phyloP scores from a whole-genome alignment of 2,113 vertebrate species.

The Cynopterus brachyotis region DNA sequence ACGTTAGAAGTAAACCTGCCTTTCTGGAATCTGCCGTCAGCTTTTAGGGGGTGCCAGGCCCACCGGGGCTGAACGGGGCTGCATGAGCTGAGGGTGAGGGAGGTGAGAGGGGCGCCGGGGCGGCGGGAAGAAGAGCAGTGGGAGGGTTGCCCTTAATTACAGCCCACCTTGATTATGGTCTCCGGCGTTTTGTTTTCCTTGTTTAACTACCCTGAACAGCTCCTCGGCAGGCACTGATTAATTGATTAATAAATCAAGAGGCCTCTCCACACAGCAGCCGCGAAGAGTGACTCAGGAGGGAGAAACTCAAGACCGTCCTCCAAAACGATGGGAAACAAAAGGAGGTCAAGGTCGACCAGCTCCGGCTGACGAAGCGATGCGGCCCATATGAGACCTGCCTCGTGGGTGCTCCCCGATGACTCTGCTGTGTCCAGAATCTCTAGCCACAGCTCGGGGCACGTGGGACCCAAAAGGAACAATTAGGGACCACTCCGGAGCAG shows the following conservation, averaged over 20 bases:
- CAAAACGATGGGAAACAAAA: conserved; percentile 70
- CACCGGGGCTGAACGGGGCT: rapidly evolving
- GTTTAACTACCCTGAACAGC: conserved; percentile 81
- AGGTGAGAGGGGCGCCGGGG: not conserved
- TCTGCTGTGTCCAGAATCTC: not conserved
- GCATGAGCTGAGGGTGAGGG: not conserved
- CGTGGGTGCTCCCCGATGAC: not conserved
- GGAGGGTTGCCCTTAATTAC: conserved; percentile 74
- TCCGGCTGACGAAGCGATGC: conserved; percentile 6
- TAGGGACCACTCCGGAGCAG: not conserved
- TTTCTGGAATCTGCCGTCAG: not conserved
- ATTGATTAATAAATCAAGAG: conserved; percentile 85
- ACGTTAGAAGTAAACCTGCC: not conserved
- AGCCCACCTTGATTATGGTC: conserved; percentile 75
- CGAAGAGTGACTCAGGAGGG: conserved; percentile 63
- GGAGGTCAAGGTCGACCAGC: conserved; percentile 64
- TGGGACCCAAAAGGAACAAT: not conserved
- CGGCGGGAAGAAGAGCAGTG: not conserved
- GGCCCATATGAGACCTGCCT: not conserved
- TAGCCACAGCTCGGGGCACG: not conserved
- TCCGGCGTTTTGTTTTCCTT: conserved; percentile 81
- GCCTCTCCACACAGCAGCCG: conserved; percentile 67
- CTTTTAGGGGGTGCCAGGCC: not conserved
- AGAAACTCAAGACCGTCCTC: conserved; percentile 70
- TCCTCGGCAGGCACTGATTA: conserved; percentile 82